phyloP scores from a whole-genome alignment of 2,797 vertebrate species.

The Phyllotis vaccarum region DNA sequence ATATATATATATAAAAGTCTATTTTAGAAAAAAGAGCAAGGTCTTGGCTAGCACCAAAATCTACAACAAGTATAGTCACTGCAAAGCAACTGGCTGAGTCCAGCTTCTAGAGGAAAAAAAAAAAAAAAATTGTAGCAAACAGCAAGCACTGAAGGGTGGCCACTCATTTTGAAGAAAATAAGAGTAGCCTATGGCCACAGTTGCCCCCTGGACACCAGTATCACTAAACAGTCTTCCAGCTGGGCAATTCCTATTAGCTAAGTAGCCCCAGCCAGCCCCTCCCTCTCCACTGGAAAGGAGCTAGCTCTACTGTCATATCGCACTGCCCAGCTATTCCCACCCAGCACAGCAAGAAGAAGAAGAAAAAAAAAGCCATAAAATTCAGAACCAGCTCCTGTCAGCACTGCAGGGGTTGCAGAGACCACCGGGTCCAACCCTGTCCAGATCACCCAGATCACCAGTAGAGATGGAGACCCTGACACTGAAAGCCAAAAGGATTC shows the following conservation, averaged over 20 bases:
- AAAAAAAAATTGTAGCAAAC: not conserved
- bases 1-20: too few species aligned
- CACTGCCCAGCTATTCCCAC: conserved; percentile 49
- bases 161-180: not conserved
- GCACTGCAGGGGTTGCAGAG: conserved; percentile 41
- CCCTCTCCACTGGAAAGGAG: conserved; percentile 34
- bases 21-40: conserved; percentile 46
- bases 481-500: not conserved
- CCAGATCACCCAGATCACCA: not conserved
- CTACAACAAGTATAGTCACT: conserved; percentile 76
- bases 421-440: not conserved
- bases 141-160: not conserved
- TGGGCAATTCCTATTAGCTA: conserved; percentile 63
- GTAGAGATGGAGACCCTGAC: not conserved
- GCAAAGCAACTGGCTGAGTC: conserved; percentile 69
- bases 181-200: not conserved
- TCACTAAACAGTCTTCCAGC: conserved; percentile 59
- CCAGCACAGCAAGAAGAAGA: conserved; percentile 14
- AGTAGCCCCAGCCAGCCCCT: conserved; percentile 8
- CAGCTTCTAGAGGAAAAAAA: not conserved
- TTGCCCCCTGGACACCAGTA: conserved; percentile 48
- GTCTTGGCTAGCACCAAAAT: conserved; percentile 46
- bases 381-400: conserved; percentile 64
- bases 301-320: conserved; percentile 5
- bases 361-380: conserved; percentile 56